Percentiles rank a stretch among this genome's conserved stretches.
These are phyloP conservation scores for Dreissena polymorpha DNA, from an alignment of 1,140 invertebrate genomes.

Conservation along the genomic window DNA sequence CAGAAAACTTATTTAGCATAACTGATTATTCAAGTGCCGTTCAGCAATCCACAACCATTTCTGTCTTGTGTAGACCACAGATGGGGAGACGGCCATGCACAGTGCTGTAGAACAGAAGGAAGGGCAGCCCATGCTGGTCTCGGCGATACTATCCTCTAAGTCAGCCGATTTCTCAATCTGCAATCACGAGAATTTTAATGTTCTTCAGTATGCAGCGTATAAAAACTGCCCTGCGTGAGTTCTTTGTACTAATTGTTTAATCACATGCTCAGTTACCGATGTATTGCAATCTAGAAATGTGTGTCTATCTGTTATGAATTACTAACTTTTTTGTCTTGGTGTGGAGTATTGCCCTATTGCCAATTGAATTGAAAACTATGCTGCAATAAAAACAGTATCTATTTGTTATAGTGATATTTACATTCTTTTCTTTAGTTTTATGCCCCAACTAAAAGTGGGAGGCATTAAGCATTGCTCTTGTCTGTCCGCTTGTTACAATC, in stretches of 20 bases:
- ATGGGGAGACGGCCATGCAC: slow-evolving; percentile 56
- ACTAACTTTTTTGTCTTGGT: background rate
- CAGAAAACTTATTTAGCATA: no score
- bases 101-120: slow-evolving; percentile 53
- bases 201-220: slow-evolving; percentile 48
- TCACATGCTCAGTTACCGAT: no score
- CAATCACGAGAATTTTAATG: slow-evolving; percentile 55
- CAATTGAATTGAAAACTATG: background rate
- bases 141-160: slow-evolving; percentile 10
- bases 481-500: no score
- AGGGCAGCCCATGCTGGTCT: slow-evolving; percentile 21
- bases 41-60: no score
- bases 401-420: background rate
- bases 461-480: no score
- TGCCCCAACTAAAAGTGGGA: no score
- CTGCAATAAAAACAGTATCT: background rate
- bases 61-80: slow-evolving; percentile 26
- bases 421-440: background rate
- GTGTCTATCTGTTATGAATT: no score
- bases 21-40: no score
- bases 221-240: slow-evolving; percentile 48
- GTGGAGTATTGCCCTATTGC: background rate
- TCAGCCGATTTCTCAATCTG: slow-evolving; percentile 29
- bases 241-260: no score
- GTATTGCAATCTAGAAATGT: no score